Conservation (phyloP, 2,888 invertebrate genomes). For the Eupeodes luniger region DNA sequence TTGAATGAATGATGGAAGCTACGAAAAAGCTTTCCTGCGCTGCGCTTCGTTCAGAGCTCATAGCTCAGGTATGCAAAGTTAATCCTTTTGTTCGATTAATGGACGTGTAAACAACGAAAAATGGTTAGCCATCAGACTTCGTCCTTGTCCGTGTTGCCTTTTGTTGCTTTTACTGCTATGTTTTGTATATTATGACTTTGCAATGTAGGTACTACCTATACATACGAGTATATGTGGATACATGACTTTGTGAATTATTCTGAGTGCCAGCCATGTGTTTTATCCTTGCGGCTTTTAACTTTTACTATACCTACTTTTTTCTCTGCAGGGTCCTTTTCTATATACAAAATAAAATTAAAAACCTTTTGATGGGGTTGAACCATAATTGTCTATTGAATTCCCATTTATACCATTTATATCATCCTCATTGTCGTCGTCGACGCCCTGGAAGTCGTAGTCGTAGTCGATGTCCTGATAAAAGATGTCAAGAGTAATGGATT, state of each 20-base stretch:
- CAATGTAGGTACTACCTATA: background rate
- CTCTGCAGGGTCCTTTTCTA: conserved; percentile 12
- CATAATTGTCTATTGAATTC: conserved; percentile 72
- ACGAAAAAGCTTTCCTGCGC: conserved; percentile 57
- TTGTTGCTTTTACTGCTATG: conserved; percentile 50
- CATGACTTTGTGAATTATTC: conserved; percentile 23
- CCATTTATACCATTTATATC: conserved; percentile 54
- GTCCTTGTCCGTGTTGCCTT: conserved; percentile 17
- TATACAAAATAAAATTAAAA: background rate
- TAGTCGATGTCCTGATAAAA: conserved; percentile 42
- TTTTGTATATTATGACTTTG: background rate
- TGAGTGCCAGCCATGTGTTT: conserved; percentile 34
- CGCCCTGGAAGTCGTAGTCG: conserved; percentile 2
- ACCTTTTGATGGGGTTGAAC: conserved; percentile 32
- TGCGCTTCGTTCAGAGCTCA: background rate
- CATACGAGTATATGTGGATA: background rate
- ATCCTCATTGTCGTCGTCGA: conserved; percentile 26
- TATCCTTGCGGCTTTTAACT: conserved; percentile 65
- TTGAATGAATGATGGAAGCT: conserved; percentile 76
- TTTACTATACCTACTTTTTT: conserved; percentile 14
- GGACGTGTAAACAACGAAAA: conserved; percentile 78
- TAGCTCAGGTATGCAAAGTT: conserved; percentile 74
- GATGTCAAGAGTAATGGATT: conserved; percentile 74
- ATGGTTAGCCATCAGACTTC: conserved; percentile 68
- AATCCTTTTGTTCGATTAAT: conserved; percentile 78